Percentiles rank a stretch among this genome's conserved stretches.
Conservation (phyloP, 2,113 vertebrate genomes). For the Scomber colias region DNA sequence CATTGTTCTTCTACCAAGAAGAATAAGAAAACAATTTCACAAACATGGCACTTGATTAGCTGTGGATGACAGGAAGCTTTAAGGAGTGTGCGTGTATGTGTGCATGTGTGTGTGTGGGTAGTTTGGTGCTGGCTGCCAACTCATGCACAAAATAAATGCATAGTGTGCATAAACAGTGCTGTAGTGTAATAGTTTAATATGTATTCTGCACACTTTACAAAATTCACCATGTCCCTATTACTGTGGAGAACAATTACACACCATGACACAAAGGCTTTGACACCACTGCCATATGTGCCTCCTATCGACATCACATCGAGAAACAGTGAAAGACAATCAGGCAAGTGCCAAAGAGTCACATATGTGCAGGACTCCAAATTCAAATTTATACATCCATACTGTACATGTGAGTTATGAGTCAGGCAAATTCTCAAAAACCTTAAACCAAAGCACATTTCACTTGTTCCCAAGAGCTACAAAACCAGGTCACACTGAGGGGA, state of each 20-base stretch:
- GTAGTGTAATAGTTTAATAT: not conserved
- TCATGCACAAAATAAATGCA: not conserved
- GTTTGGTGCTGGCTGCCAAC: not conserved
- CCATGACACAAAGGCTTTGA: not conserved
- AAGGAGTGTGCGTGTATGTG: no score
- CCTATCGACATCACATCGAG: conserved; percentile 62
- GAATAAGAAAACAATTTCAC: not conserved
- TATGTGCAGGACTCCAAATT: conserved; percentile 56
- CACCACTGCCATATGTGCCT: conserved; percentile 29
- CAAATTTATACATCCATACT: conserved; percentile 71
- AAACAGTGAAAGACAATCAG: conserved; percentile 62
- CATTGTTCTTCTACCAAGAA: not conserved
- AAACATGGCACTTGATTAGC: not conserved
- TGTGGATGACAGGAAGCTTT: not conserved
- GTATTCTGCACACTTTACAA: not conserved
- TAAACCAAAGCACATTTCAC: conserved; percentile 63
- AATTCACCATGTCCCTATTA: not conserved
- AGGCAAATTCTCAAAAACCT: conserved; percentile 43
- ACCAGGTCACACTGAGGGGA: conserved; percentile 5
- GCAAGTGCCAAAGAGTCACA: conserved; percentile 54
- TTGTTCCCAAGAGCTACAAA: conserved; percentile 12
- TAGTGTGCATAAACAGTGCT: not conserved
- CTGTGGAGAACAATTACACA: conserved; percentile 10
- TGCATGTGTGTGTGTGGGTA: not conserved
- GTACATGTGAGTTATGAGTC: conserved; percentile 72